These are phyloP conservation scores for Drosophila ironensis DNA, from an alignment of 1,140 invertebrate genomes.

Conservation along the genomic window DNA sequence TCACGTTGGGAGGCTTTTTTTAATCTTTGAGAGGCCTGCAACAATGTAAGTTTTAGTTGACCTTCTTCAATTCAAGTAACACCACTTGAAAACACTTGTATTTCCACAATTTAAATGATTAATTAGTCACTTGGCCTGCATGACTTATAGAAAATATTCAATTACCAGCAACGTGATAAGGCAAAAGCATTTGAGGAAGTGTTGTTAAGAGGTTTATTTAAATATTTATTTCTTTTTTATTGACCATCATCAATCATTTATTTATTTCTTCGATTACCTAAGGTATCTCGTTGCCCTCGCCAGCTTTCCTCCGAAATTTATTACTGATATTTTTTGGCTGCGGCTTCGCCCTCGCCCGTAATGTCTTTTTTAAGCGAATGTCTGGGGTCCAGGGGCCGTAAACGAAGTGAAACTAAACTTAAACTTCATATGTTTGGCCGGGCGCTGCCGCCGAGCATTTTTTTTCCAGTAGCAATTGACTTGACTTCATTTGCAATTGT, in stretches of 20 bases:
- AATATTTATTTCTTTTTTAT: neutral
- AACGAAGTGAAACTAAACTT: conserved; percentile 50
- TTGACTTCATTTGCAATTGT: conserved; percentile 76
- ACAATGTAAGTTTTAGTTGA: no score
- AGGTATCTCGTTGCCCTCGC: neutral
- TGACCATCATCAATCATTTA: neutral
- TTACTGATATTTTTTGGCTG: conserved; percentile 46
- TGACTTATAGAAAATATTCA: no score
- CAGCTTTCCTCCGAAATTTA: conserved; percentile 3
- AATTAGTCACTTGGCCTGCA: no score
- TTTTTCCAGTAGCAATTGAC: conserved; percentile 75
- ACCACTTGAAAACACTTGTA: no score
- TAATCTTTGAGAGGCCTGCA: no score
- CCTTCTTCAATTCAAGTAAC: no score
- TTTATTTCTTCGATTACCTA: neutral
- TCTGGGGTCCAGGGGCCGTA: neutral
- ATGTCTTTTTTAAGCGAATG: conserved; percentile 42
- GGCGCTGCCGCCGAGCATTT: conserved; percentile 47
- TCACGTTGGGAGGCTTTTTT: no score
- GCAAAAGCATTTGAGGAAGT: no score
- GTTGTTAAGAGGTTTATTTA: no score
- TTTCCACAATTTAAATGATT: no score
- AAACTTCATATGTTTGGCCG: conserved; percentile 42
- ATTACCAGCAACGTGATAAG: no score
- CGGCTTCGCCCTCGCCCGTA: conserved; percentile 13